A percentile compares a stretch with the other conserved stretches of the same genome.
Conservation (phyloP, 2,113 vertebrate genomes). For the Glaucomys volans region DNA sequence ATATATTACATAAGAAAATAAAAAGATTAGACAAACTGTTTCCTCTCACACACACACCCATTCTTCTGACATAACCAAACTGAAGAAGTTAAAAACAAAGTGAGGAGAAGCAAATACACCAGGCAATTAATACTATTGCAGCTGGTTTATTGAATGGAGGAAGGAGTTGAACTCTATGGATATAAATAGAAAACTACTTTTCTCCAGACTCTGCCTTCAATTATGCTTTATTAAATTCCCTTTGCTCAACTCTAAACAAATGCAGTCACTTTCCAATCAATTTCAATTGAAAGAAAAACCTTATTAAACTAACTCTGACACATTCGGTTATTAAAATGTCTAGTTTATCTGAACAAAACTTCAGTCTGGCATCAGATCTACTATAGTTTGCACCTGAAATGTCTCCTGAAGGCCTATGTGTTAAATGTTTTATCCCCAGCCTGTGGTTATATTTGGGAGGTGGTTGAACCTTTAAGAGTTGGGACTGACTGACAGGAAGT, state of each 20-base stretch:
- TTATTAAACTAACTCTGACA: conserved; percentile 34
- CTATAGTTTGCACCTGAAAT: accelerated
- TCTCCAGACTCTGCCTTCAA: background rate
- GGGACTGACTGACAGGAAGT: too few species aligned
- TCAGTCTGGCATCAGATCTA: background rate
- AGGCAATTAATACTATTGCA: conserved; percentile 8
- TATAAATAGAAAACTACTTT: conserved; percentile 45
- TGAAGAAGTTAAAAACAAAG: background rate
- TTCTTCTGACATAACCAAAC: background rate
- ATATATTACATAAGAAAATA: background rate
- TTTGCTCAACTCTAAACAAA: background rate
- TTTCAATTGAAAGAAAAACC: conserved; percentile 52
- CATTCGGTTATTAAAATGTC: conserved; percentile 1
- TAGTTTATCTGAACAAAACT: background rate
- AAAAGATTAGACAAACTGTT: background rate
- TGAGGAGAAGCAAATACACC: background rate
- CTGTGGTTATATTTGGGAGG: background rate
- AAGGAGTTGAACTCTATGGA: background rate
- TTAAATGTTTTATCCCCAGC: background rate
- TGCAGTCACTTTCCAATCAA: conserved; percentile 4
- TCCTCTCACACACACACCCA: background rate
- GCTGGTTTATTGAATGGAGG: background rate
- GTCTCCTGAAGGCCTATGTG: too few species aligned
- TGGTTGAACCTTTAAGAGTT: background rate
- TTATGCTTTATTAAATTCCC: conserved; percentile 22